Evolutionary conservation across 2,888 invertebrate species (phyloP).

Genomic region (Cheilosia soror): DNA sequence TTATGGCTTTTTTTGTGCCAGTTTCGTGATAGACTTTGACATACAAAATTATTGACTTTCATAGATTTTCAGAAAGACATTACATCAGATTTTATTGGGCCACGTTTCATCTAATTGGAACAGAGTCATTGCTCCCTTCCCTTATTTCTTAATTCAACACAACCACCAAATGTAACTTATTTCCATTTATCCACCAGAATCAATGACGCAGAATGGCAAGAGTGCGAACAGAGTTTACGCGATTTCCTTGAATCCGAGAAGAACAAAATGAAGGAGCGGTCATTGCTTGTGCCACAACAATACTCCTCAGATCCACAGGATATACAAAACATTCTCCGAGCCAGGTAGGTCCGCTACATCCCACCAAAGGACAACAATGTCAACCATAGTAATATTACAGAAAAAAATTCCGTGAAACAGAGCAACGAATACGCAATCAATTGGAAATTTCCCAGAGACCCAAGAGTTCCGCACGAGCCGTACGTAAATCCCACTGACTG

Average conservation of each 20-base stretch:
- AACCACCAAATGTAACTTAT: not conserved
- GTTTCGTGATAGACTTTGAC: no score
- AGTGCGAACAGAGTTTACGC: conserved; percentile 81
- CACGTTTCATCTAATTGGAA: no score
- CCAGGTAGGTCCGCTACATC: conserved; percentile 78
- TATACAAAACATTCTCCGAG: conserved; percentile 80
- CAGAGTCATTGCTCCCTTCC: not conserved
- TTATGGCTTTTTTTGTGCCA: no score
- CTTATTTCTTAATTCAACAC: not conserved
- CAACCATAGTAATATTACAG: conserved; percentile 70
- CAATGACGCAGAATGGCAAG: conserved; percentile 81
- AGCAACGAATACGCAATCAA: conserved; percentile 79
- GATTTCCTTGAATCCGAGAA: conserved; percentile 81
- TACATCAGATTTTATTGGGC: no score
- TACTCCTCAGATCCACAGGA: conserved; percentile 81
- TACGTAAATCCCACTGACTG: not conserved
- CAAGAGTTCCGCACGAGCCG: conserved; percentile 10
- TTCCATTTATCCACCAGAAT: conserved; percentile 77
- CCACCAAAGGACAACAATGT: not conserved
- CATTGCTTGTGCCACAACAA: conserved; percentile 78
- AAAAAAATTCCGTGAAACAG: conserved; percentile 81
- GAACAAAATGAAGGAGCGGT: conserved; percentile 81
- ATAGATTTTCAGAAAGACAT: no score
- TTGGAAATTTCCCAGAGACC: conserved; percentile 77
- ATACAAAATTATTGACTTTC: no score